These are phyloP conservation scores for Ecdyonurus torrentis DNA, from an alignment of 2,888 invertebrate species.

Conservation along the genomic window DNA sequence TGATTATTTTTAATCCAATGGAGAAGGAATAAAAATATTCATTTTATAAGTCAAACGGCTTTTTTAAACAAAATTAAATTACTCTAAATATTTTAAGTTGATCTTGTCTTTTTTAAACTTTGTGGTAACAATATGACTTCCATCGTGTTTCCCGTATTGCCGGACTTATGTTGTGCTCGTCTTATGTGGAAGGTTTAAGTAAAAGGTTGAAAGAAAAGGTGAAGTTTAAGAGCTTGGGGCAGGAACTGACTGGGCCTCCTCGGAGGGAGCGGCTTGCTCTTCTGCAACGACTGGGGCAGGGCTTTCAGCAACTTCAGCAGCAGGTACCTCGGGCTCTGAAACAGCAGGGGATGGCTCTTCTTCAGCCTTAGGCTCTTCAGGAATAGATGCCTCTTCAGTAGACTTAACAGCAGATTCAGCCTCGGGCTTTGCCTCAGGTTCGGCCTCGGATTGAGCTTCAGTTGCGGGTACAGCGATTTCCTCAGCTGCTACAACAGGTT, in stretches of 20 bases:
- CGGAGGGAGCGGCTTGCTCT: not conserved
- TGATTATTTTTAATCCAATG: not conserved
- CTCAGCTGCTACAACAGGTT: not conserved
- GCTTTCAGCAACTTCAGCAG: not conserved
- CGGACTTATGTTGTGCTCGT: not conserved
- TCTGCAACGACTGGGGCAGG: not conserved
- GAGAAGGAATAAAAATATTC: not conserved
- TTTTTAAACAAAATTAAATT: too few relatives aligned
- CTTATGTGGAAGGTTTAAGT: not conserved
- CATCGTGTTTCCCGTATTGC: not conserved
- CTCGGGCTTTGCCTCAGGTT: not conserved
- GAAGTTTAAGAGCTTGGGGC: not conserved
- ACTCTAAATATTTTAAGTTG: too few relatives aligned
- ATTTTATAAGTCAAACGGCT: not conserved
- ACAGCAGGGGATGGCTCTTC: not conserved
- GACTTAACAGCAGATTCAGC: not conserved
- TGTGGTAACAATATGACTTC: not conserved
- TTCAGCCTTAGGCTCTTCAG: not conserved
- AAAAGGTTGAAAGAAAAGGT: not conserved
- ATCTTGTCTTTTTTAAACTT: too few relatives aligned
- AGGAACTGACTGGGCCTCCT: not conserved
- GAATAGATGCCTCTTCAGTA: not conserved
- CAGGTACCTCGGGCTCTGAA: not conserved
- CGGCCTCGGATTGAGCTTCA: not conserved
- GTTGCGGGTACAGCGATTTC: not conserved